Conservation (phyloP, 2,113 vertebrate genomes). For the Elgaria multicarinata region DNA sequence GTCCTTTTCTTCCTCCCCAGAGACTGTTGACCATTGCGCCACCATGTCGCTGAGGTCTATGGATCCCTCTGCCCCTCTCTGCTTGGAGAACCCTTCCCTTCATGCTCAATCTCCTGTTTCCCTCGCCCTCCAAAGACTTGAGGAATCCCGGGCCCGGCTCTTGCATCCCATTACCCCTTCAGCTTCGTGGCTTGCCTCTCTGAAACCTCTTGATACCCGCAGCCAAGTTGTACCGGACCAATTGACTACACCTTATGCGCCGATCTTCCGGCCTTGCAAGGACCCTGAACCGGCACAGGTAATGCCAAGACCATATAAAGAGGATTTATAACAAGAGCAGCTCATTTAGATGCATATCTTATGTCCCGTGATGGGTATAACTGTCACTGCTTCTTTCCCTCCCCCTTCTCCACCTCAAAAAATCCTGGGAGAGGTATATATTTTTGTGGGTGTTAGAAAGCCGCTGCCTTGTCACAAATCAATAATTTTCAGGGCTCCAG, state of each 20-base stretch:
- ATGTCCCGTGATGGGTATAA: neutral
- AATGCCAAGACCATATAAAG: neutral
- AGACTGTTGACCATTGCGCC: neutral
- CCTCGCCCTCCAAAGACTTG: constrained; percentile 12
- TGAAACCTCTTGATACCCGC: neutral
- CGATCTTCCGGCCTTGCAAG: neutral
- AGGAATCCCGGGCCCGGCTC: constrained; percentile 16
- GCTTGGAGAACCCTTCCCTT: constrained; percentile 33
- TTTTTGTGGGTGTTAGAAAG: neutral
- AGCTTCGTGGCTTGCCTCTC: neutral
- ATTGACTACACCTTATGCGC: neutral
- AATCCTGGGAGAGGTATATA: neutral
- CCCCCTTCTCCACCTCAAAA: too few relatives aligned
- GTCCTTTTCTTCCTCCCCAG: too few relatives aligned
- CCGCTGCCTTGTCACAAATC: neutral
- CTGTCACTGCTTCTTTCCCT: neutral
- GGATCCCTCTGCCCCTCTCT: neutral
- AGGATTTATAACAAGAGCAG: neutral
- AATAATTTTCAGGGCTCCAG: neutral
- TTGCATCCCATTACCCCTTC: neutral
- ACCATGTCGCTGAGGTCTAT: neutral
- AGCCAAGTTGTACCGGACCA: neutral
- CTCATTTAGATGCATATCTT: neutral
- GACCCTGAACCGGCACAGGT: neutral
- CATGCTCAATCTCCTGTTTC: neutral